Conservation (phyloP, 2,888 invertebrate genomes). For the Gerris lacustris region DNA sequence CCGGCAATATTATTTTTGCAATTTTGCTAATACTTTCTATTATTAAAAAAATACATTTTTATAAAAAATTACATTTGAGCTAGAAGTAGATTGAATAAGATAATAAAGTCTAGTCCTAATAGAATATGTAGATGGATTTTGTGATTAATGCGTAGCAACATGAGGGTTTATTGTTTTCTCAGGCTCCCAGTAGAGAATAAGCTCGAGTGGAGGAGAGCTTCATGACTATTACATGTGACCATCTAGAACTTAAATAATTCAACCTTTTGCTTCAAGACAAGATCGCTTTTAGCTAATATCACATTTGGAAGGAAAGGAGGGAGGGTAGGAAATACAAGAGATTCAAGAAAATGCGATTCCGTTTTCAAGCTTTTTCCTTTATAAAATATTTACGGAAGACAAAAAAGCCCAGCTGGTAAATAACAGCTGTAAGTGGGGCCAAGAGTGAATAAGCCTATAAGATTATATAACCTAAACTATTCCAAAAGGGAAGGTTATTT, state of each 20-base stretch:
- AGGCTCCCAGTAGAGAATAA: background rate
- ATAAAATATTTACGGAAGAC: background rate
- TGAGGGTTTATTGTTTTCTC: background rate
- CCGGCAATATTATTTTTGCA: too few species aligned
- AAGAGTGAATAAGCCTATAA: too few species aligned
- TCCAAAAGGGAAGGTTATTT: too few species aligned
- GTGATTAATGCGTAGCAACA: background rate
- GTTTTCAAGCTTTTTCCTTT: background rate
- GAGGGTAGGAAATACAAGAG: too few species aligned
- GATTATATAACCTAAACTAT: too few species aligned
- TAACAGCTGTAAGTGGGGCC: too few species aligned
- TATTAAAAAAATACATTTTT: too few species aligned
- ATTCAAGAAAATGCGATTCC: too few species aligned
- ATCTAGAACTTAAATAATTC: background rate
- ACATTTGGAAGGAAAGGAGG: background rate
- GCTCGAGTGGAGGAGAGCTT: background rate
- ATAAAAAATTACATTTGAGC: too few species aligned
- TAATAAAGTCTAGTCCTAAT: too few species aligned
- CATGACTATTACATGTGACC: background rate
- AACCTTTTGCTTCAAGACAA: background rate
- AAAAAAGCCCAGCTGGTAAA: background rate
- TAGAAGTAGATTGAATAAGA: too few species aligned
- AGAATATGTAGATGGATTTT: background rate
- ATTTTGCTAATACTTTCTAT: too few species aligned
- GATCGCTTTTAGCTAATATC: conserved; percentile 5